Conservation (phyloP, 2,888 invertebrate genomes). For the Eupithecia pulchellata region DNA sequence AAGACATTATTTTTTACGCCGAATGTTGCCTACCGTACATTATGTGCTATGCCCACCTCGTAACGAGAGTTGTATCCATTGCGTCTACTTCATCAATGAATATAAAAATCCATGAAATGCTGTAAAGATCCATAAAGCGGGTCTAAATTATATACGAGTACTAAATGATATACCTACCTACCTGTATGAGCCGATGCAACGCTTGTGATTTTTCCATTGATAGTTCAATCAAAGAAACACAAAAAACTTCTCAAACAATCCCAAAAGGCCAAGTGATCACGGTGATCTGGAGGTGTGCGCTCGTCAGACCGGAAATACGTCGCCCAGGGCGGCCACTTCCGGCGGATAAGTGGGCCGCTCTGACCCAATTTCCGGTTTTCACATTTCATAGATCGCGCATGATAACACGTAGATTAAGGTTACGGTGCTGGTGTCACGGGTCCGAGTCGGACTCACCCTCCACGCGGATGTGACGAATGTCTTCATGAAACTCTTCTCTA, state of each 20-base stretch:
- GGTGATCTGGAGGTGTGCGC: conserved; percentile 68
- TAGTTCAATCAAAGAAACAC: conserved; percentile 1
- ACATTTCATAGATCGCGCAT: conserved; percentile 73
- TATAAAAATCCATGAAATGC: not conserved
- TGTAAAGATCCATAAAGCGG: not conserved
- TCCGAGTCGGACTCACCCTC: not conserved
- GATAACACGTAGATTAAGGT: conserved; percentile 57
- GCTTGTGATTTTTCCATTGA: not conserved
- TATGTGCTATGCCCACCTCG: not conserved
- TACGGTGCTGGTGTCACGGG: conserved; percentile 32
- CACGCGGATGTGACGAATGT: not conserved
- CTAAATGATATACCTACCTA: not conserved
- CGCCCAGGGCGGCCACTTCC: conserved; percentile 76
- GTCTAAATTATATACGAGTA: not conserved
- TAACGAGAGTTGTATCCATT: not conserved
- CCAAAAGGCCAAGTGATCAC: conserved; percentile 38
- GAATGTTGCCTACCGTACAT: too few relatives aligned
- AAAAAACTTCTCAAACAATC: conserved; percentile 27
- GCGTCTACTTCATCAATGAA: too few relatives aligned
- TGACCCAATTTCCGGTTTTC: conserved; percentile 81
- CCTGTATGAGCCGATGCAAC: too few relatives aligned
- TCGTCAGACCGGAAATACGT: conserved; percentile 77
- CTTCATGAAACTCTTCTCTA: not conserved
- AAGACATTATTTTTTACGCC: too few relatives aligned
- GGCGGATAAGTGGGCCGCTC: conserved; percentile 72